Evolutionary conservation across 92 coral and sea anemone genomes (phyloP), one percentile per base, ranked within the genome.

Genomic region (Epizoanthus fatuus): DNA sequence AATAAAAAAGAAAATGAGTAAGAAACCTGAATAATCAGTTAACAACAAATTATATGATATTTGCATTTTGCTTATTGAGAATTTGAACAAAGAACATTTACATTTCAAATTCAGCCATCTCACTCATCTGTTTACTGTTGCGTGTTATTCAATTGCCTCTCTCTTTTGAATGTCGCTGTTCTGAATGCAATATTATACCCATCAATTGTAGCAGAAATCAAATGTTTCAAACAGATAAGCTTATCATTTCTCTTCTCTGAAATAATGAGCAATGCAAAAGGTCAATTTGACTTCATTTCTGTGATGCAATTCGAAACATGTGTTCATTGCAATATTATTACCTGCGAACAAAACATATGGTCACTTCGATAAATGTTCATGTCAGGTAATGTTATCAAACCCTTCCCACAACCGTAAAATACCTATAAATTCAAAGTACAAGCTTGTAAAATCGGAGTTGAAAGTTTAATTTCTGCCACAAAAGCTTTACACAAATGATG

Each of bases 321-420:
- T 65, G 71, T 65, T 65, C 25, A 40, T 65, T 32, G 71, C 25
- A 65, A 65, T 65, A 35, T 44, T 4, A 4, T 65, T 35, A 65
- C 71, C 71, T 49, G 20, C 71, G 71, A 65, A 65, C 47, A 40
- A 65, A 65, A 65, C 71, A 65, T 65, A 65, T 65, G 71, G 25
- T 17, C 19, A 16, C 71, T 32, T 65, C 71, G 25, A 17, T 65
- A 65, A 65, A 65, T 10, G 12, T 35, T 64, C 42, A 12, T 13
- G 5, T 3, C 44, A 35, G 11, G 16, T 29, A 63, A n/a, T 64
- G 71, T 65, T 40, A 25, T 64, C 45, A 42, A 35, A 65, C 25
- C 71, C 47, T 8, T 8, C 71, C 25, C 25, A 65, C 37, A 32
- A 65, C 9, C 25, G 71, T 65, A 64, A 63, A 63, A 64, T 39